Base-by-base conservation (phyloP, 2,888 invertebrate species). In the Epinotia brunnichana region DNA sequence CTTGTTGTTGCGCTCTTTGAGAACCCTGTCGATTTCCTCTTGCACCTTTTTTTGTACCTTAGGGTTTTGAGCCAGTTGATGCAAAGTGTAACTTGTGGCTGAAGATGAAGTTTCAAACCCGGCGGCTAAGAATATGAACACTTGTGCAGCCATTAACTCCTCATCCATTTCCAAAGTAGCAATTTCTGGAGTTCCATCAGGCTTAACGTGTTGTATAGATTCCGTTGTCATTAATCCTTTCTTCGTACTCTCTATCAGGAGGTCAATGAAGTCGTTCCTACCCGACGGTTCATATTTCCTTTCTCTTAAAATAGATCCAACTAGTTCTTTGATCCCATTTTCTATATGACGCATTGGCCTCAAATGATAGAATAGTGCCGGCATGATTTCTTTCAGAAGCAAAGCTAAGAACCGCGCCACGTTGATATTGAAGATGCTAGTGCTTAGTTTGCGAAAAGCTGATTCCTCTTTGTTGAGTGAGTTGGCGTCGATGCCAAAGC, bases 61-160 rank as follows among this genome's bases (percentile, higher is more conserved):
- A 0, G 85, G 87, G 57, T 89, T 76, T 76, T 78, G 82, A 3
- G 90, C 90, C 1, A 90, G 81, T 77, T 90, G 85, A 72, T 90
- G 88, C 54, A 90, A 77, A 2, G 90, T 86, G 75, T 80, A 86
- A 57, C 89, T 88, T 5, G 90, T 88, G 0, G 91, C 87, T 0
- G 90, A 89, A 0, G 94, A 92, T 0, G 93, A 93, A 0, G 93
- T 92, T 74, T 93, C 93, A 62, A 92, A 94, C 0, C 93, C 94
- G 0, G 93, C 94, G 1, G 87, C 87, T 54, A 90, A 89, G 76
- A 90, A 91, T 13, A 90, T 82, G 59, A 91, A 90, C 2, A 82
- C 84, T 70, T 88, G 21, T 2, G 21, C 21, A 24, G 21, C 21
- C 21, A 24, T 24, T 24, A 24, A 24, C 2, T 24, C 21, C 41